Percentiles rank a stretch among this genome's conserved stretches.
Conservation (phyloP, 2,797 vertebrate genomes). For the Gambusia yucatana region DNA sequence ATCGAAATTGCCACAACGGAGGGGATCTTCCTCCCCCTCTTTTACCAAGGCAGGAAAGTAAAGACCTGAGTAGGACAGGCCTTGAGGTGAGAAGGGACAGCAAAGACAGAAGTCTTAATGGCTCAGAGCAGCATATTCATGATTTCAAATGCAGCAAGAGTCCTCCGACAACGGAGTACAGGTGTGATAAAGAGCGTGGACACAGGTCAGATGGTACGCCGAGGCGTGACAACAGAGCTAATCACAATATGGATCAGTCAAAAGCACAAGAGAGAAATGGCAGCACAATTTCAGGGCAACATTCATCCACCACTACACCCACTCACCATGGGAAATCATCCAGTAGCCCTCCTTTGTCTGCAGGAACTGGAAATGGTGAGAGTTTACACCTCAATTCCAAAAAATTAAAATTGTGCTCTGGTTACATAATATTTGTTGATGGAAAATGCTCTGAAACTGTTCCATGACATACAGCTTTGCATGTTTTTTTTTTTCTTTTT, state of each 20-base stretch:
- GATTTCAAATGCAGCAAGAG: constrained; percentile 72
- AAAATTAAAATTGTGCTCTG: background rate
- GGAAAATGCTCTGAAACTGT: background rate
- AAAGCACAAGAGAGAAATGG: constrained; percentile 95
- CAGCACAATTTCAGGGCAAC: constrained; percentile 83
- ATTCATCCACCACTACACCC: constrained; percentile 83
- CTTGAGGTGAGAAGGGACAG: constrained; percentile 75
- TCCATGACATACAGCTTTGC: background rate
- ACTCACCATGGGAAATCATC: constrained; percentile 89
- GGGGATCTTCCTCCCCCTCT: constrained; percentile 63
- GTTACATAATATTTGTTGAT: background rate
- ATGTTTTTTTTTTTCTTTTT: constrained; percentile 6
- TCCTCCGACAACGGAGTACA: constrained; percentile 70
- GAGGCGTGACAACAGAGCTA: constrained; percentile 88
- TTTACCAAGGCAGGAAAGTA: constrained; percentile 78
- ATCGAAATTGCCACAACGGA: constrained; percentile 65
- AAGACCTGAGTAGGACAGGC: constrained; percentile 79
- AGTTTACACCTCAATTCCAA: background rate
- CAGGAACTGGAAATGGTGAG: constrained; percentile 88
- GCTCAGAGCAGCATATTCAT: constrained; percentile 66
- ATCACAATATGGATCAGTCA: constrained; percentile 84
- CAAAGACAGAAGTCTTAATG: constrained; percentile 76
- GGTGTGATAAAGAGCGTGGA: constrained; percentile 84
- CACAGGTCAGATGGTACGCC: constrained; percentile 89
- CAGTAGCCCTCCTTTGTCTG: constrained; percentile 88